Evolutionary conservation across 1,140 invertebrate species (phyloP).

Genomic region (Melipona quadrifasciata): DNA sequence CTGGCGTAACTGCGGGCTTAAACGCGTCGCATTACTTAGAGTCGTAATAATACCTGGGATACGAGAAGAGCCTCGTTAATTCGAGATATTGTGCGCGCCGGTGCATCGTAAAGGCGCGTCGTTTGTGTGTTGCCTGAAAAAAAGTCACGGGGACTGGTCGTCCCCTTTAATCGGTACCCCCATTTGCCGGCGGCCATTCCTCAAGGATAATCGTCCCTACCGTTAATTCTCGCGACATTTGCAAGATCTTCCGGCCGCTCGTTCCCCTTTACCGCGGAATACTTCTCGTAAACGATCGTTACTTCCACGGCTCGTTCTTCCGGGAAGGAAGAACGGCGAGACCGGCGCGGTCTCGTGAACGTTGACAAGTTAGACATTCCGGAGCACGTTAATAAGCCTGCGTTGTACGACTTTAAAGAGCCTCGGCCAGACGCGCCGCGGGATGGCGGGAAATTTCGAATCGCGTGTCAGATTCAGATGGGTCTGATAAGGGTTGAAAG

Average conservation of each 20-base stretch:
- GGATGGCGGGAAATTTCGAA: constrained; percentile 57
- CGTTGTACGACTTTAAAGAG: constrained; percentile 50
- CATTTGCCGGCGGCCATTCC: not conserved
- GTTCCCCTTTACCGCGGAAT: not conserved
- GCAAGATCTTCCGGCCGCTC: not conserved
- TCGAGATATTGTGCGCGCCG: constrained; percentile 36
- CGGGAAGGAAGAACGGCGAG: no score
- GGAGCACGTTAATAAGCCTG: constrained; percentile 37
- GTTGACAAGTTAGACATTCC: constrained; percentile 30
- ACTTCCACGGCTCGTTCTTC: not conserved
- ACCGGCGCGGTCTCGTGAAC: not conserved
- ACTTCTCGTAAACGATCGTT: not conserved
- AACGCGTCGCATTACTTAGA: constrained; percentile 50
- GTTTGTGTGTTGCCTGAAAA: constrained; percentile 23
- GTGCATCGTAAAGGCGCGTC: constrained; percentile 34
- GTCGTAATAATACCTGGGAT: constrained; percentile 51
- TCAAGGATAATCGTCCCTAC: not conserved
- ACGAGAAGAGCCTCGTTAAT: constrained; percentile 60
- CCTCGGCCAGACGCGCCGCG: constrained; percentile 11
- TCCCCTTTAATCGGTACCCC: constrained; percentile 10
- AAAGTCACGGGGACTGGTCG: constrained; percentile 47
- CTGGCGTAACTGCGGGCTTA: constrained; percentile 46
- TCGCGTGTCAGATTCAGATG: constrained; percentile 64
- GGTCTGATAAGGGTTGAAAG: constrained; percentile 64
- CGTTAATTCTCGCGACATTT: constrained; percentile 1